Base-by-base conservation (phyloP, 2,888 invertebrate genomes). In the Sarcophaga rosellei region DNA sequence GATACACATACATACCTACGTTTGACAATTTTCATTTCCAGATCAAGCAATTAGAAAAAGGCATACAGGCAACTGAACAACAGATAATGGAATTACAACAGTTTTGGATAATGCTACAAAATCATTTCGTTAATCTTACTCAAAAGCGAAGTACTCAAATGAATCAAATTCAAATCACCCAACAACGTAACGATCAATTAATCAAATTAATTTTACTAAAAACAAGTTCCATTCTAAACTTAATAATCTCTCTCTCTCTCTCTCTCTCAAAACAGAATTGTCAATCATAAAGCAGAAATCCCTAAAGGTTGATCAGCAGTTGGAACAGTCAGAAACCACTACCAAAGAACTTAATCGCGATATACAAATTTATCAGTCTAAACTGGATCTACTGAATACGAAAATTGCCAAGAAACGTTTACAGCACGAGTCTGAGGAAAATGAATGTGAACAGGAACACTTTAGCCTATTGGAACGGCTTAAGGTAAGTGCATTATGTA, bases 41-140 rank as follows among this genome's bases (percentile, higher is more conserved):
- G 91, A 95, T 97, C 23, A 94, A 94, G 8, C 94, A 95, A 84
- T 89, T 96, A 87, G 96, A 97, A 90, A 95, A 94, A 89, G 94
- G 94, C 81, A 96, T 97, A 79, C 94, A 94, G 65, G 93, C 94
- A 25, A 92, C 95, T 3, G 95, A 95, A 66, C 94, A 94, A 84
- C 94, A 95, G 89, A 95, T 96, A 20, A 95, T 95, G 89, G 93
- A 94, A 72, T 92, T 95, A 89, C 96, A 97, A 92, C 95, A 95
- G 88, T 95, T 95, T 91, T 97, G 97, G 97, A 93, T 97, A 87
- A 94, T 96, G 72, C 95, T 96, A 88, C 97, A 97, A 92, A 95
- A 95, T 0, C 95, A 96, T 90, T 95, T 96, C 81, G 95, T 97
- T 2, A 94, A 94, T 86, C 92, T 97, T 20, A 95, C 96, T 0